These are phyloP conservation scores for Capromys pilorides DNA, from an alignment of 2,797 vertebrate species.

Conservation along the genomic window DNA sequence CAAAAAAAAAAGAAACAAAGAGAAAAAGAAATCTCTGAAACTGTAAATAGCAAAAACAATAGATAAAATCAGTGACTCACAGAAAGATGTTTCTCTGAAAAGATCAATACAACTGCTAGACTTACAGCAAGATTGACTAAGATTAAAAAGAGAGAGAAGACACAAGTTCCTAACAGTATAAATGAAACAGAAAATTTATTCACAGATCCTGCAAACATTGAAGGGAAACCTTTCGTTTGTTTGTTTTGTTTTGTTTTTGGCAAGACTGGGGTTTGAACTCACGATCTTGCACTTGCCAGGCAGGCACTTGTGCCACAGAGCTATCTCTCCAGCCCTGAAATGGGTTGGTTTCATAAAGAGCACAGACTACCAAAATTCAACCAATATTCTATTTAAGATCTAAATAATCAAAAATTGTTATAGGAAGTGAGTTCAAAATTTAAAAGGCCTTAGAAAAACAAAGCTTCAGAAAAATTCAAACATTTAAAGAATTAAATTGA, in stretches of 20 bases:
- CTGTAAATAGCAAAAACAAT: conserved; percentile 50
- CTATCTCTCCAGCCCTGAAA: too few species aligned
- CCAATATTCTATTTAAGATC: conserved; percentile 38
- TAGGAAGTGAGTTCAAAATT: conserved; percentile 48
- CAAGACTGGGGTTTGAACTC: too few species aligned
- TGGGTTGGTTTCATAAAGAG: conserved; percentile 39
- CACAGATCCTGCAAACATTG: not conserved
- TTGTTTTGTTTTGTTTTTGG: too few species aligned
- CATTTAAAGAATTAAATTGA: conserved; percentile 53
- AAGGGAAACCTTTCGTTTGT: too few species aligned
- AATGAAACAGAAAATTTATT: conserved; percentile 19
- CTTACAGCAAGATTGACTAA: conserved; percentile 20
- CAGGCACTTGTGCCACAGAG: too few species aligned
- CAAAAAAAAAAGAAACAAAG: too few species aligned
- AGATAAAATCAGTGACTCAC: conserved; percentile 49
- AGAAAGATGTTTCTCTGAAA: conserved; percentile 25
- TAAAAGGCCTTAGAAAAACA: conserved; percentile 42
- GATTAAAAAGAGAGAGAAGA: conserved; percentile 37
- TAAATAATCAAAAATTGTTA: conserved; percentile 29
- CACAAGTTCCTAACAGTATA: conserved; percentile 17
- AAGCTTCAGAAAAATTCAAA: conserved; percentile 13
- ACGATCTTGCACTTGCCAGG: too few species aligned
- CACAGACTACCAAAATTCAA: conserved; percentile 59
- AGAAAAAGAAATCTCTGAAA: not conserved
- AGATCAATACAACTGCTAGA: conserved; percentile 41